Base-by-base conservation (phyloP, 2,797 vertebrate species). In the Bradypodion ventrale region DNA sequence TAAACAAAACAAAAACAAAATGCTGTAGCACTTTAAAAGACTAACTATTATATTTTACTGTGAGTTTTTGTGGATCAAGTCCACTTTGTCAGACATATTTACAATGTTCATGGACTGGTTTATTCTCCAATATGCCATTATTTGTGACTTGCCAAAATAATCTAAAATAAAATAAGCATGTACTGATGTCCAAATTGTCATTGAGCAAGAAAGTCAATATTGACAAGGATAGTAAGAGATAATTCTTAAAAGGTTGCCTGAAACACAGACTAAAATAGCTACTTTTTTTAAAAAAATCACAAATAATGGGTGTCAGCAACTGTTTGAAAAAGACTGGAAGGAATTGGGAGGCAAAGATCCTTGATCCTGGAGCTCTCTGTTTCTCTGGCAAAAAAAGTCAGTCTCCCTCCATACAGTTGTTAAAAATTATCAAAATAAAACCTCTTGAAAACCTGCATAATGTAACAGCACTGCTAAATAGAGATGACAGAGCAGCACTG, bases 71-170 rank as follows among this genome's bases (percentile, higher is more conserved):
- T n/a, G n/a, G n/a, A n/a, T n/a, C n/a, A n/a, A n/a, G n/a, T n/a
- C n/a, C n/a, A n/a, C n/a, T n/a, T n/a, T n/a, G n/a, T n/a, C n/a
- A n/a, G n/a, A n/a, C n/a, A n/a, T n/a, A n/a, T n/a, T n/a, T n/a
- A n/a, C n/a, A n/a, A n/a, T n/a, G n/a, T n/a, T n/a, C n/a, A n/a
- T n/a, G n/a, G n/a, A n/a, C n/a, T n/a, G n/a, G n/a, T n/a, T n/a
- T n/a, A n/a, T n/a, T n/a, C n/a, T n/a, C n/a, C n/a, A n/a, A n/a
- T n/a, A n/a, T n/a, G n/a, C n/a, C n/a, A n/a, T n/a, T n/a, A n/a
- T n/a, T n/a, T n/a, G n/a, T n/a, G n/a, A n/a, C 82, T 77, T 83
- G 78, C 74, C 80, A 78, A 85, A 87, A 59, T 81, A 70, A 32
- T 44, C 27, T 46, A 2, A 42, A 8, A 25, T 69, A 49, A 70